phyloP scores from a whole-genome alignment of 2,113 vertebrate species.

The Toxostoma redivivum region DNA sequence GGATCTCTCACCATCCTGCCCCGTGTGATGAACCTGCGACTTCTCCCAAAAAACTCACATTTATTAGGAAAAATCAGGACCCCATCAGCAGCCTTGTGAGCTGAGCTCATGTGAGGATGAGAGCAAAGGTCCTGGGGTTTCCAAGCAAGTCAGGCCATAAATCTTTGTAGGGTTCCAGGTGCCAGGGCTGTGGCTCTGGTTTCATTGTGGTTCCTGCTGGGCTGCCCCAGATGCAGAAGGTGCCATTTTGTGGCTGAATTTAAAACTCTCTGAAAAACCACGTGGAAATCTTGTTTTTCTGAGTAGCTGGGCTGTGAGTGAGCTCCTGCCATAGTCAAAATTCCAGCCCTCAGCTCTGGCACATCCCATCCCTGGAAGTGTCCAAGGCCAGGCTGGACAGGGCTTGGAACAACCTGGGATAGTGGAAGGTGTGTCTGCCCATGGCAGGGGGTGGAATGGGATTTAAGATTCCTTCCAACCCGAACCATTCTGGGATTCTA shows the following conservation, averaged over 20 bases:
- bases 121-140: neutral
- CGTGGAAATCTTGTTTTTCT: neutral
- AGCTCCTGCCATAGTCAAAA: neutral
- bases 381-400: fast-evolving
- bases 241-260: neutral
- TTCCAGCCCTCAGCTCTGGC: neutral
- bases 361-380: neutral
- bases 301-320: fast-evolving
- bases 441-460: neutral
- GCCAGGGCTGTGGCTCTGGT: neutral
- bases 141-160: fast-evolving
- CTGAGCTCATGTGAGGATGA: neutral
- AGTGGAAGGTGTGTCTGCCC: neutral
- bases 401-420: fast-evolving
- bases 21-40: fast-evolving
- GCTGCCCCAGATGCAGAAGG: neutral
- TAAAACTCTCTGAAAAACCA: neutral
- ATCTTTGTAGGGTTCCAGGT: neutral
- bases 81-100: fast-evolving
- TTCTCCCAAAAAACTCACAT: fast-evolving
- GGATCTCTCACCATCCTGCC: fast-evolving
- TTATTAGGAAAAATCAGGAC: neutral
- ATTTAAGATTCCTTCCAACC: neutral
- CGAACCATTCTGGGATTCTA: neutral
- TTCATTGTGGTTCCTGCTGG: fast-evolving